phyloP scores from a whole-genome alignment of 2,113 vertebrate species.

The Bubo bubo region DNA sequence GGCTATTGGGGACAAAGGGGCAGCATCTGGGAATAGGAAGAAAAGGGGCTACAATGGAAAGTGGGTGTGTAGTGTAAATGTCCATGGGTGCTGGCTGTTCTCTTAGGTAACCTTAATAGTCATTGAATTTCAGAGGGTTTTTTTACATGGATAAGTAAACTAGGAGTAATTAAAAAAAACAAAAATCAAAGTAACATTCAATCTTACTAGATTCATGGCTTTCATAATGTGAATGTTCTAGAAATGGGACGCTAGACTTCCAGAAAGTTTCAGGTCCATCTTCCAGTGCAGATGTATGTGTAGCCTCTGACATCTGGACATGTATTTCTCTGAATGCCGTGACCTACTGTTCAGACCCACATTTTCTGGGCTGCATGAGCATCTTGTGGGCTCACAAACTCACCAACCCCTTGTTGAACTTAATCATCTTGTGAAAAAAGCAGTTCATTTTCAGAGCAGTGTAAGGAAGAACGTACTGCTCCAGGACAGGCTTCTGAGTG shows the following conservation, averaged over 20 bases:
- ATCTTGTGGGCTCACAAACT: neutral
- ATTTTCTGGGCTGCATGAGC: accelerated
- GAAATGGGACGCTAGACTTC: neutral
- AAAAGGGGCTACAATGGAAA: neutral
- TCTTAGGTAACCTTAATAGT: neutral
- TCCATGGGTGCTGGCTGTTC: neutral
- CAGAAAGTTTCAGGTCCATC: neutral
- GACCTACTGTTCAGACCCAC: neutral
- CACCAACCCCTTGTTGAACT: neutral
- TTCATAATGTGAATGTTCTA: neutral
- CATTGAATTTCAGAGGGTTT: neutral
- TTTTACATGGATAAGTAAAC: neutral
- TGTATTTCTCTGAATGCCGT: neutral
- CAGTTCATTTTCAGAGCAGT: neutral
- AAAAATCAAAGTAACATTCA: neutral
- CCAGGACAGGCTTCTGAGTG: neutral
- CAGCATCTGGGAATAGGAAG: neutral
- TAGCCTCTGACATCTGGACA: neutral
- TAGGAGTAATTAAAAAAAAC: neutral
- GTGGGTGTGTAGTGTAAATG: neutral
- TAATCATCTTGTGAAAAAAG: neutral
- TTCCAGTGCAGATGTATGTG: neutral
- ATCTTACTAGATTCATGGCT: neutral
- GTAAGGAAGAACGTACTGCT: neutral
- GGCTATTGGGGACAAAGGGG: neutral